Percentiles rank a stretch among this genome's conserved stretches.
phyloP scores from a whole-genome alignment of 2,113 vertebrate species.

The Podilymbus podiceps region DNA sequence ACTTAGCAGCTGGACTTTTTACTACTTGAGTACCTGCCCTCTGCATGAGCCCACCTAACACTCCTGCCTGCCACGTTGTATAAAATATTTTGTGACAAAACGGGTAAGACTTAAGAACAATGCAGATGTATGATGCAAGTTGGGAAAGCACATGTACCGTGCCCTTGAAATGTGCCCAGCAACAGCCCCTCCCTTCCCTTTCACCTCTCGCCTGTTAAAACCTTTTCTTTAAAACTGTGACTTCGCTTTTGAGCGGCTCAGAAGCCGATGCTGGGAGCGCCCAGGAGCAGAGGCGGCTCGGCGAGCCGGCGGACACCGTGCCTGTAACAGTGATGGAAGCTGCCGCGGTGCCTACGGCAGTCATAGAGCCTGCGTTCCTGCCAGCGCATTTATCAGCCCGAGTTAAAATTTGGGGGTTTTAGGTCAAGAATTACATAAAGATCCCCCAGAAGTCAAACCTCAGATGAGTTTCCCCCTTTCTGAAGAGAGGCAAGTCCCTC shows the following conservation, averaged over 20 bases:
- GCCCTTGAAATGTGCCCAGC: neutral
- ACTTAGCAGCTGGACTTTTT: neutral
- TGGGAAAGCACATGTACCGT: neutral
- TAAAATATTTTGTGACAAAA: too few species aligned
- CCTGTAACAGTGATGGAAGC: neutral
- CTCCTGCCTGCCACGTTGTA: neutral
- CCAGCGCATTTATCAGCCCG: neutral
- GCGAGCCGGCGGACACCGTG: neutral
- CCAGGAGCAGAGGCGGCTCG: neutral
- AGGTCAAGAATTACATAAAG: neutral
- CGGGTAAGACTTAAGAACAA: neutral
- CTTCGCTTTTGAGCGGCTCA: neutral
- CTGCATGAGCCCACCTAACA: accelerated
- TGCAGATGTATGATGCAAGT: accelerated
- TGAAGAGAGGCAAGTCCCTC: neutral
- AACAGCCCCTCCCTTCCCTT: neutral
- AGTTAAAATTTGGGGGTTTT: neutral
- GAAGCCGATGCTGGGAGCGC: neutral
- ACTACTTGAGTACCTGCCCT: too few species aligned
- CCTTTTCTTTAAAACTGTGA: neutral
- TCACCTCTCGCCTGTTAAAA: neutral
- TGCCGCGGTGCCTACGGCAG: neutral
- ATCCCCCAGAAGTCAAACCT: neutral
- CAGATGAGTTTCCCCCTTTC: neutral
- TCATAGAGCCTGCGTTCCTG: neutral